Evolutionary conservation across 1,140 invertebrate species (phyloP).

Genomic region (Muscidifurax raptorellus): DNA sequence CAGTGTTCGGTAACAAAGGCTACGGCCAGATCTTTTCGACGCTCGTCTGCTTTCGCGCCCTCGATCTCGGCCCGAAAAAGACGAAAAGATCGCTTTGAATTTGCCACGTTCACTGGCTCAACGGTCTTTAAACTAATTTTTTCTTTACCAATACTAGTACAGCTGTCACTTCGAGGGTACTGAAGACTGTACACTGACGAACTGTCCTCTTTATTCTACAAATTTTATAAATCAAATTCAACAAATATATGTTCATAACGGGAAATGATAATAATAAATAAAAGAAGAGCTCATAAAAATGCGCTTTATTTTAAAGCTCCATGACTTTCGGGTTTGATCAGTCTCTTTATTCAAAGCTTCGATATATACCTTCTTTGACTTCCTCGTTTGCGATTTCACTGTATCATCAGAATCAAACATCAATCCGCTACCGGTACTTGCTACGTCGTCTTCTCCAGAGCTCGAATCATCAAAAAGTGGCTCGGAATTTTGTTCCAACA

Average conservation of each 20-base stretch:
- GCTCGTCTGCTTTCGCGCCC: not conserved
- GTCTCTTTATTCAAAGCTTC: not conserved
- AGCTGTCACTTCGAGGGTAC: not conserved
- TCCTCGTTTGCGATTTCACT: not conserved
- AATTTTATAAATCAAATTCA: not conserved
- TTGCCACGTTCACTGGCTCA: slow-evolving; percentile 73
- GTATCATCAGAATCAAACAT: slow-evolving; percentile 46
- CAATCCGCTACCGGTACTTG: not conserved
- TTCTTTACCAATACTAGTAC: not conserved
- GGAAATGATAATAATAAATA: not conserved
- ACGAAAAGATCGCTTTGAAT: slow-evolving; percentile 68
- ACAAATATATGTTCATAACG: not conserved
- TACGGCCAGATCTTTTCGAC: slow-evolving; percentile 69
- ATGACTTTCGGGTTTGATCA: no score
- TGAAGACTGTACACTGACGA: not conserved
- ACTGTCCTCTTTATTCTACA: not conserved
- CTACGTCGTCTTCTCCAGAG: not conserved
- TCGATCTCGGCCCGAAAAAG: slow-evolving; percentile 65
- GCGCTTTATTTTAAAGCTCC: no score
- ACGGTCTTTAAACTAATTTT: slow-evolving; percentile 60
- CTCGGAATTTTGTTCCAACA: slow-evolving; percentile 14
- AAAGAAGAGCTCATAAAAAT: no score
- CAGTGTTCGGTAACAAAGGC: slow-evolving; percentile 70
- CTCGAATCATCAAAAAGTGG: not conserved
- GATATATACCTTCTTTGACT: not conserved